Base-by-base conservation (phyloP, 1,140 invertebrate species). In the Diuraphis noxia region DNA sequence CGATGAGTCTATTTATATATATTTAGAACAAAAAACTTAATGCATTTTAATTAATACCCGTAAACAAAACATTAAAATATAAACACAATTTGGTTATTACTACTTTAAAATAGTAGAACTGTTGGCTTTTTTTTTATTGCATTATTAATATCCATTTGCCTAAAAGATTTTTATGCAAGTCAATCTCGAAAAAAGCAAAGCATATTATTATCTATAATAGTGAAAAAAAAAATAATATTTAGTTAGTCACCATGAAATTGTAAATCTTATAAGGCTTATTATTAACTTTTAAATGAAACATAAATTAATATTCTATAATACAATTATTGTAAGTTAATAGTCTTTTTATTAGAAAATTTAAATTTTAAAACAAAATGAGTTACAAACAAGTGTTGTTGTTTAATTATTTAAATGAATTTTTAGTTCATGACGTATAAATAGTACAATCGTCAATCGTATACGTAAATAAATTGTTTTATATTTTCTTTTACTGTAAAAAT, bases 261-360 rank as follows among this genome's bases (percentile, higher is more conserved):
- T 72, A 17, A 72, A 72, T 34, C 13, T n/a, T 72, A 72, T 72
- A 72, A n/a, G 13, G 30, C 56, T 72, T 72, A 72, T 34, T 72
- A 72, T 72, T n/a, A n/a, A 72, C n/a, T n/a, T 72, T 72, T n/a
- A 72, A 72, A 72, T 72, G n/a, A n/a, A 72, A 72, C n/a, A 72
- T n/a, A 72, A 72, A 72, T n/a, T 72, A n/a, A 7, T 34, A n/a
- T 72, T 72, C 5, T 72, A 72, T 72, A 17, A 17, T 5, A n/a
- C n/a, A 72, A 72, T 1, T 4, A 17, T n/a, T 72, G 4, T 17
- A 13, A 72, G 56, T 72, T 10, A 72, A n/a, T n/a, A 72, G 13
- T 17, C 0, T 72, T 72, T 63, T n/a, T 72, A n/a, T 13, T n/a
- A 72, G 56, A 9, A n/a, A n/a, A 17, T n/a, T 72, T 72, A 17